These are phyloP conservation scores for Trypoxylon attenuatum DNA, from an alignment of 2,888 invertebrate genomes.

Conservation along the genomic window DNA sequence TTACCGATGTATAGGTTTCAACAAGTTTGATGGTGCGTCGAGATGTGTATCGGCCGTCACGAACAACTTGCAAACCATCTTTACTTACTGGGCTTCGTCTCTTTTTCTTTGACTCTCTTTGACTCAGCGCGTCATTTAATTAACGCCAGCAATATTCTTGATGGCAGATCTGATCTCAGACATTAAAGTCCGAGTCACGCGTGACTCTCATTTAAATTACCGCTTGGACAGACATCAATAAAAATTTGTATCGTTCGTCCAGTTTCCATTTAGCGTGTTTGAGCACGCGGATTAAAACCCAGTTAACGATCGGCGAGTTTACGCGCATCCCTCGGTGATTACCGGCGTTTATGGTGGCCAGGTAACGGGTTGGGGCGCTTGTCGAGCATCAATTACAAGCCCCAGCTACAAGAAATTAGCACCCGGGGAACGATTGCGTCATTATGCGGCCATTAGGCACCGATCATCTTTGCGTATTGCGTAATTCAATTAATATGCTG, in stretches of 20 bases:
- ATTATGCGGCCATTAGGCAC: slow-evolving; percentile 6
- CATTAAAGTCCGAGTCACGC: slow-evolving; percentile 12
- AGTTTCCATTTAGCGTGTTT: slow-evolving; percentile 28
- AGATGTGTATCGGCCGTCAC: too few species aligned
- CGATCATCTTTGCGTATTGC: slow-evolving; percentile 16
- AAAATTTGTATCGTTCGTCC: slow-evolving; percentile 28
- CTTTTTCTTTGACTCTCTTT: too few species aligned
- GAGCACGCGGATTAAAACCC: slow-evolving; percentile 18
- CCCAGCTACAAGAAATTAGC: slow-evolving; percentile 29
- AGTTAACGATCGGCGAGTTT: slow-evolving; percentile 33
- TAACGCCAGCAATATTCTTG: too few species aligned
- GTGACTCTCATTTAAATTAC: slow-evolving; percentile 6
- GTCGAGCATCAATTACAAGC: slow-evolving; percentile 34
- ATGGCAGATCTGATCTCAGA: background rate
- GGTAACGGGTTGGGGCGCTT: slow-evolving; percentile 24
- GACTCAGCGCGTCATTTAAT: too few species aligned
- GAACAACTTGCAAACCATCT: too few species aligned
- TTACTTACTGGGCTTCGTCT: too few species aligned
- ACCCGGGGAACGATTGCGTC: slow-evolving; percentile 16
- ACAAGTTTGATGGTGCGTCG: too few species aligned
- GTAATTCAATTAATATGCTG: slow-evolving; percentile 34
- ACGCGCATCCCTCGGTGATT: slow-evolving; percentile 25
- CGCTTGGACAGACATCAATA: background rate
- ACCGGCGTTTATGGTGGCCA: slow-evolving; percentile 26
- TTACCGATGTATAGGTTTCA: too few species aligned